These are phyloP conservation scores for Pachliopta kotzebuea DNA, from an alignment of 2,888 invertebrate genomes.

Conservation along the genomic window DNA sequence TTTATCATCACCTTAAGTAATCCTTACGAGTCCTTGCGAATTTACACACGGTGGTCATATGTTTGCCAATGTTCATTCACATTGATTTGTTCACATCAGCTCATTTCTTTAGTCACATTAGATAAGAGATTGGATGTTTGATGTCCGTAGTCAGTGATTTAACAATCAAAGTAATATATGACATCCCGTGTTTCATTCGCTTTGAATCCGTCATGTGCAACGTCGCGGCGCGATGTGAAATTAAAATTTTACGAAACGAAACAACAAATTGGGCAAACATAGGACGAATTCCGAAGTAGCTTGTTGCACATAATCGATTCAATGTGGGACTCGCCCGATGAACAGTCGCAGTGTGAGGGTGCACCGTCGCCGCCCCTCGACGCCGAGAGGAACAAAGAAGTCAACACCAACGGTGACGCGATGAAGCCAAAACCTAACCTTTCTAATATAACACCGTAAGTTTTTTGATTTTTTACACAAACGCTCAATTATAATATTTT, in stretches of 20 bases:
- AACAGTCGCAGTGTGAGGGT: slow-evolving; percentile 78
- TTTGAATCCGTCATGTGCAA: slow-evolving; percentile 82
- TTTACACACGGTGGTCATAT: slow-evolving; percentile 80
- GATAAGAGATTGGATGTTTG: slow-evolving; percentile 72
- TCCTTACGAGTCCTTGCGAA: slow-evolving; percentile 74
- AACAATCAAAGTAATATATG: slow-evolving; percentile 78
- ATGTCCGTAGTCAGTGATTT: slow-evolving; percentile 75
- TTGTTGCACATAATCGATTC: slow-evolving; percentile 82
- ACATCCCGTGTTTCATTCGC: slow-evolving; percentile 81
- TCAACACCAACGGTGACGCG: slow-evolving; percentile 62
- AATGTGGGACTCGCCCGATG: slow-evolving; percentile 82
- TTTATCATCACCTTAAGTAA: slow-evolving; percentile 47
- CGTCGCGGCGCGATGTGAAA: slow-evolving; percentile 58
- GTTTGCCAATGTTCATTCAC: slow-evolving; percentile 73
- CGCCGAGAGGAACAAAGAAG: slow-evolving; percentile 55
- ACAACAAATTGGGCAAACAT: slow-evolving; percentile 60
- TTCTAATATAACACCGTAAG: slow-evolving; percentile 83
- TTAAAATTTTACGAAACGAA: slow-evolving; percentile 50
- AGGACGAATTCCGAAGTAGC: slow-evolving; percentile 81
- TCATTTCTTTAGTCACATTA: slow-evolving; percentile 67
- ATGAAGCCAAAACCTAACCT: slow-evolving; percentile 75
- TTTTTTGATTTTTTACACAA: slow-evolving; percentile 12
- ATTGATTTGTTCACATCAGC: slow-evolving; percentile 72
- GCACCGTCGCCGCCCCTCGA: slow-evolving; percentile 58
- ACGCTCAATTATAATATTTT: too few species aligned